A percentile compares a stretch with the other conserved stretches of the same genome.
phyloP scores from a whole-genome alignment of 2,888 invertebrate genomes.

The Dendrolimus pini region DNA sequence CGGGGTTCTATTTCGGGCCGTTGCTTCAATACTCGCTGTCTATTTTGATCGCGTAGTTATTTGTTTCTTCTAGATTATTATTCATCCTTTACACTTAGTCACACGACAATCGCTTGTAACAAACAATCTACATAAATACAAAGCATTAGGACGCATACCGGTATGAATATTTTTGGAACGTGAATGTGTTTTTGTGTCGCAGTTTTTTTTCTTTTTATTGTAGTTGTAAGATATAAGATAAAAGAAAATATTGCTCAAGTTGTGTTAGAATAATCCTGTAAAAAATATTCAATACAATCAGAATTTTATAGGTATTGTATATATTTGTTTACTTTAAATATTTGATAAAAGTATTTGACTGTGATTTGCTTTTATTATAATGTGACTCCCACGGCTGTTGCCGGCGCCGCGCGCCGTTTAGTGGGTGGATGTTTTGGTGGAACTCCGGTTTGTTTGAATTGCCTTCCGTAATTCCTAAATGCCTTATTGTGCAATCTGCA shows the following conservation, averaged over 20 bases:
- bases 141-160: background rate
- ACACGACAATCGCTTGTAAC: conserved; percentile 11
- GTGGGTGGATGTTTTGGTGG: conserved; percentile 23
- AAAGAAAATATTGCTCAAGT: background rate
- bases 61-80: conserved; percentile 43
- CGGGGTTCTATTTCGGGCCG: conserved; percentile 67
- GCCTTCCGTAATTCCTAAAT: background rate
- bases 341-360: background rate
- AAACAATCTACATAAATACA: background rate
- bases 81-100: conserved; percentile 29
- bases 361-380: background rate
- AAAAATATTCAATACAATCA: background rate
- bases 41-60: conserved; percentile 57
- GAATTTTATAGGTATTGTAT: background rate
- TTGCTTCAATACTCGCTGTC: conserved; percentile 60
- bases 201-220: background rate
- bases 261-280: background rate
- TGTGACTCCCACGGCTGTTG: conserved; percentile 25
- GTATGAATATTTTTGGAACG: background rate
- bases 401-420: conserved; percentile 13
- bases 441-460: conserved; percentile 1
- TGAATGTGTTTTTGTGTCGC: background rate
- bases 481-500: too few relatives aligned
- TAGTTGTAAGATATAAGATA: background rate
- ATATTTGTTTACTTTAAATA: background rate